A percentile compares a stretch with the other conserved stretches of the same genome.
Conservation (phyloP, 2,113 vertebrate genomes). For the Passer domesticus region DNA sequence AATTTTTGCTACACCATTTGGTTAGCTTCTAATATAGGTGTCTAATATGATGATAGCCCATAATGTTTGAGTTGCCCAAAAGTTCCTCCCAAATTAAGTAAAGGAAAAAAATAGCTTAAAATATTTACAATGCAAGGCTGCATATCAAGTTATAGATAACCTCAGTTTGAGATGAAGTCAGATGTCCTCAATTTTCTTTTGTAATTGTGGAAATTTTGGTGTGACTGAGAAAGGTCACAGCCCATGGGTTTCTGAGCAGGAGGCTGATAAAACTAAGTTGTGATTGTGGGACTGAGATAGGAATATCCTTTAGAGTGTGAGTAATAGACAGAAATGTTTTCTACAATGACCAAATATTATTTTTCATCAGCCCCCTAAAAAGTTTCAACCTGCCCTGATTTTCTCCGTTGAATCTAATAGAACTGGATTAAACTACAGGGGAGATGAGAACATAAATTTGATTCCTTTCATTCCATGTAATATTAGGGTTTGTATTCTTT, state of each 20-base stretch:
- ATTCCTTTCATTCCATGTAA: constrained; percentile 81
- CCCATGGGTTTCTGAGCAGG: neutral
- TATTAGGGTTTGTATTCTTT: constrained; percentile 81
- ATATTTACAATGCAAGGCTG: neutral
- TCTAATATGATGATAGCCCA: neutral
- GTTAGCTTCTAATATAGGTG: neutral
- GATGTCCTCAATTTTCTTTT: neutral
- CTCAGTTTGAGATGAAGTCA: neutral
- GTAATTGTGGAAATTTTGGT: neutral
- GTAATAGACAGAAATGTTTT: constrained; percentile 66
- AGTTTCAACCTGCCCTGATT: constrained; percentile 73
- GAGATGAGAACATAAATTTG: constrained; percentile 81
- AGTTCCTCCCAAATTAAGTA: neutral
- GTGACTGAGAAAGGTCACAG: neutral
- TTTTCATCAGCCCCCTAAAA: constrained; percentile 72
- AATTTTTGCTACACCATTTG: neutral
- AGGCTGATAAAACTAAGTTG: constrained; percentile 39
- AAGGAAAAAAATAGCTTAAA: neutral
- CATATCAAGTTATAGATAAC: neutral
- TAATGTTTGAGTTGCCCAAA: neutral
- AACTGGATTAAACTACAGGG: constrained; percentile 78
- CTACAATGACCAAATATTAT: constrained; percentile 65
- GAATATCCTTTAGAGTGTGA: constrained; percentile 23
- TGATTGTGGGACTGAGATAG: neutral
- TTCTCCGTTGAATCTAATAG: constrained; percentile 77